phyloP scores from a whole-genome alignment of 2,113 vertebrate species.

The Apus apus region DNA sequence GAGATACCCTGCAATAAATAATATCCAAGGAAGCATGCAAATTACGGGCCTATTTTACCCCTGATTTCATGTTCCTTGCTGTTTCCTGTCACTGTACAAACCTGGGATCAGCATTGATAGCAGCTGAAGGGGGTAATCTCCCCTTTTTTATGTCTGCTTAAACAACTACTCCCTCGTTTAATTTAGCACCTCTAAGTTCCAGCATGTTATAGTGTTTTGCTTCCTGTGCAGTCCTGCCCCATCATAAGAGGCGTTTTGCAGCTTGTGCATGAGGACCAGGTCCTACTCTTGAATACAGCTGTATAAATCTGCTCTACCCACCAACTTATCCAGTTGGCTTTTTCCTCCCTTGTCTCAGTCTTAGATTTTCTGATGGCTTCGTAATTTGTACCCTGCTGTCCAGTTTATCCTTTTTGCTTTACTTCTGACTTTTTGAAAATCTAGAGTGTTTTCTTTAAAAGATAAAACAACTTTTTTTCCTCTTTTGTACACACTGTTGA shows the following conservation, averaged over 20 bases:
- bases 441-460: background rate
- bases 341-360: background rate
- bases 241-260: accelerated
- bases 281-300: background rate
- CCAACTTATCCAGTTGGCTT: background rate
- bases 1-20: background rate
- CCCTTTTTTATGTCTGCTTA: background rate
- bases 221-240: background rate
- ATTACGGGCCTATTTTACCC: background rate
- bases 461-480: background rate
- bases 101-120: background rate
- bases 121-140: background rate
- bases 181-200: background rate
- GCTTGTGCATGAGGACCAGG: background rate
- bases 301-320: background rate
- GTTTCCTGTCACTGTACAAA: background rate
- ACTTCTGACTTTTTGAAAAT: background rate
- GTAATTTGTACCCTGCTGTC: background rate
- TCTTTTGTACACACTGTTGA: background rate
- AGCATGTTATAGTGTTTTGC: accelerated
- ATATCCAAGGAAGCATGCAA: background rate
- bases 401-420: background rate
- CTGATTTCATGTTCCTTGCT: background rate
- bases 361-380: background rate
- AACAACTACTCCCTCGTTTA: background rate